Base-by-base conservation (phyloP, 2,888 invertebrate species). In the Lasioglossum marginatum region DNA sequence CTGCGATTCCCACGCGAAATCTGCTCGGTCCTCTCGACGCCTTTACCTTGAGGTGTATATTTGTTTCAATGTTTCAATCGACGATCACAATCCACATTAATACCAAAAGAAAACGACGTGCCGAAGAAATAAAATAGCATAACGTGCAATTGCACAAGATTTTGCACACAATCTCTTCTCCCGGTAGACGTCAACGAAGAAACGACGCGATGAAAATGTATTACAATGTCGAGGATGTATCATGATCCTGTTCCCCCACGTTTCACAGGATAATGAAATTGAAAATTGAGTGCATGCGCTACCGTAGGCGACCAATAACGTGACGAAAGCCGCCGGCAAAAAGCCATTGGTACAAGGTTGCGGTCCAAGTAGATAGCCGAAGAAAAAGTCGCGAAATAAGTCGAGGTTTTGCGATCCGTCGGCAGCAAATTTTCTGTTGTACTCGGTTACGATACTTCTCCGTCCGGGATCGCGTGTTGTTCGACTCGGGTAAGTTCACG, bases 401-500 rank as follows among this genome's bases (percentile, higher is more conserved):
- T 52, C 23, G 72, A 76, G 71, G 77, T 68, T 84, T 57, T 37
- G 73, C 40, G 80, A 80, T 72, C 31, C 76, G 27, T 57, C 37
- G 70, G 12, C 72, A 78, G 81, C 70, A 43, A 81, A 86, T 86
- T 85, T 78, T 52, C 74, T 45, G 77, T 45, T 84, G 70, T 78
- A 77, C 75, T 68, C 68, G 74, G 23, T 45, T 27, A 37, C 52
- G 19, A 34, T 23, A 75, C 71, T 79, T 34, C 71, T 48, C 45
- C 45, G 77, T 27, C 14, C 71, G 66, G 4, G 48, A 83, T 82
- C 83, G 78, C 80, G 66, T 57, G 82, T 76, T 86, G 52, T n/a
- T 43, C 27, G 77, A 34, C 66, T 52, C 70, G 57, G 73, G 63
- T 82, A 81, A 90, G 82, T 89, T 89, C 82, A 89, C 86, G 91